These are phyloP conservation scores for Macrotrachela quadricornifera DNA, from an alignment of 1,140 invertebrate genomes.

Conservation along the genomic window DNA sequence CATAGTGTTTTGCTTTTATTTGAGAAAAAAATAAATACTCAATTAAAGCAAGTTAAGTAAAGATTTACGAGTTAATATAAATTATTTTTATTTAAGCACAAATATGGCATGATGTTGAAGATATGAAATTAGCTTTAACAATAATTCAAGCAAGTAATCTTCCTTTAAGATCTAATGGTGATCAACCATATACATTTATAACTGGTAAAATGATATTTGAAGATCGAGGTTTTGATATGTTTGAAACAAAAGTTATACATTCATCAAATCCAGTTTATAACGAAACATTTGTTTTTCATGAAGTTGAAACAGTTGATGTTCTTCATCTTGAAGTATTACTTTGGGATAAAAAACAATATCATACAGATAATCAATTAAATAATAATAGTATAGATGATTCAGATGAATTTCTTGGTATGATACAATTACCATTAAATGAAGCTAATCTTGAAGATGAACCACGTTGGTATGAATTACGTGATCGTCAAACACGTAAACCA, in stretches of 20 bases:
- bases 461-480: constrained; percentile 53
- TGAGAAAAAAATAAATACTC: no score
- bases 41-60: no score
- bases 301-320: constrained; percentile 45
- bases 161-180: background rate
- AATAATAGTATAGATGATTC: constrained; percentile 17
- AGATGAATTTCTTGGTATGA: constrained; percentile 41
- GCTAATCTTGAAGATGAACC: constrained; percentile 60
- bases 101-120: constrained; percentile 1
- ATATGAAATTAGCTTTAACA: constrained; percentile 6
- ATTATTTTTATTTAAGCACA: background rate
- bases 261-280: constrained; percentile 66
- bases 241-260: background rate
- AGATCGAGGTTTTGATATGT: background rate
- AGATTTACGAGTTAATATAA: no score
- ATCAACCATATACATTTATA: constrained; percentile 3
- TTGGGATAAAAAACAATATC: background rate
- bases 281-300: constrained; percentile 56
- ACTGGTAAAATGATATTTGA: background rate
- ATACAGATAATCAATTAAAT: background rate
- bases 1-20: no score
- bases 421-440: constrained; percentile 42
- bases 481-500: constrained; percentile 9
- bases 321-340: constrained; percentile 20
- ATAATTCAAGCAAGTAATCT: constrained; percentile 4